Evolutionary conservation across 2,113 vertebrate species (phyloP).

Genomic region (Ptilonorhynchus violaceus): DNA sequence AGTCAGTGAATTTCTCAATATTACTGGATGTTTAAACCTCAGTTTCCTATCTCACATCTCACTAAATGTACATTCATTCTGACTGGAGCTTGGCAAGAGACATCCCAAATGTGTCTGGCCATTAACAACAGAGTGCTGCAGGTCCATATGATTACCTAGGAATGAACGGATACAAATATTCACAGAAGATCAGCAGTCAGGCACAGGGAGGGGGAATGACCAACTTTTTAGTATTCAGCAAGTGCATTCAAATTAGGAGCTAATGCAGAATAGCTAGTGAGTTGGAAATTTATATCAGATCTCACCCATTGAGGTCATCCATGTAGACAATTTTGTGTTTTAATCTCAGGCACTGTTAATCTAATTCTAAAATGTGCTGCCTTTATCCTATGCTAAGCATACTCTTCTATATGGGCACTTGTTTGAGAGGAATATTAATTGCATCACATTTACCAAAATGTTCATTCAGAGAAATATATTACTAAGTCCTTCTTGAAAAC

Average conservation of each 20-base stretch:
- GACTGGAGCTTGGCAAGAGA: neutral
- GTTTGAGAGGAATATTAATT: conserved; percentile 41
- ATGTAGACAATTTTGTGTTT: neutral
- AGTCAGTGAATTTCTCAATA: neutral
- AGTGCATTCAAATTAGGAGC: neutral
- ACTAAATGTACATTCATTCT: neutral
- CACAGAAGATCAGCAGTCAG: neutral
- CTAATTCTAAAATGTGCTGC: neutral
- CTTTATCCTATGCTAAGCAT: neutral
- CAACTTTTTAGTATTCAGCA: neutral
- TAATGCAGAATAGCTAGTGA: neutral
- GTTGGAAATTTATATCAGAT: neutral
- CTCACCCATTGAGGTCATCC: neutral
- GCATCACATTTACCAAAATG: conserved; percentile 13
- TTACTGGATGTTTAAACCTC: neutral
- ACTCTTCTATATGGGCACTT: neutral
- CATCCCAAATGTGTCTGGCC: neutral
- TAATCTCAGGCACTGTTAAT: neutral
- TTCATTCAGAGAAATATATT: conserved; percentile 25
- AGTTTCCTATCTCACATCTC: neutral
- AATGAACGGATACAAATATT: neutral
- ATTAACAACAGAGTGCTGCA: neutral
- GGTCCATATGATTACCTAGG: neutral
- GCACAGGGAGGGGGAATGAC: neutral
- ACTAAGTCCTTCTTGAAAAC: conserved; percentile 11